Percentiles rank a stretch among this genome's conserved stretches.
Conservation (phyloP, 2,797 vertebrate species). For the Sphaeramia orbicularis region DNA sequence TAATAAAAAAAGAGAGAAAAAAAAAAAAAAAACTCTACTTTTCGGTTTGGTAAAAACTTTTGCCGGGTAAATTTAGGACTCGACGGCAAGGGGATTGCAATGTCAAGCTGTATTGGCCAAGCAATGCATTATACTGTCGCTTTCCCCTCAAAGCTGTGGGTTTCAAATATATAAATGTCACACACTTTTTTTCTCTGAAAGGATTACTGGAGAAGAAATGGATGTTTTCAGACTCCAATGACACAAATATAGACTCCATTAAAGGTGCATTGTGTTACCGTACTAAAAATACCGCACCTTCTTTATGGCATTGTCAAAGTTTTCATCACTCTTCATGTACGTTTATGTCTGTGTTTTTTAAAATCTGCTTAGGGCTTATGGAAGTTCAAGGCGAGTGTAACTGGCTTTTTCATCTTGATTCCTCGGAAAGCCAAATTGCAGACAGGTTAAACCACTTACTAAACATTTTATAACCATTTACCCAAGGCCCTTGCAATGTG, state of each 20-base stretch:
- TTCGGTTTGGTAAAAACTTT: slow-evolving; percentile 59
- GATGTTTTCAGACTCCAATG: slow-evolving; percentile 67
- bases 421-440: slow-evolving; percentile 48
- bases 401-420: slow-evolving; percentile 21
- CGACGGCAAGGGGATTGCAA: slow-evolving; percentile 69
- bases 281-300: slow-evolving; percentile 11
- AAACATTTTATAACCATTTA: slow-evolving; percentile 57
- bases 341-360: slow-evolving; percentile 22
- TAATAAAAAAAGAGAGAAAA: slow-evolving; percentile 1
- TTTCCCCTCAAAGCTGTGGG: slow-evolving; percentile 63
- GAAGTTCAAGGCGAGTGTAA: slow-evolving; percentile 44
- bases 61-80: slow-evolving; percentile 64
- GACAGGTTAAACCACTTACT: slow-evolving; percentile 56
- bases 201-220: slow-evolving; percentile 70
- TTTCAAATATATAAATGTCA: slow-evolving; percentile 78
- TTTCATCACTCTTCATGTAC: slow-evolving; percentile 28
- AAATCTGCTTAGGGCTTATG: background rate
- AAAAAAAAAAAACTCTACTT: slow-evolving; percentile 43
- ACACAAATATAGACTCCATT: slow-evolving; percentile 51
- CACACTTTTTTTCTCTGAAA: slow-evolving; percentile 68
- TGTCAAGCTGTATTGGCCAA: slow-evolving; percentile 69
- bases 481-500: slow-evolving; percentile 41
- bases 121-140: slow-evolving; percentile 69
- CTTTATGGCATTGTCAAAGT: slow-evolving; percentile 23
- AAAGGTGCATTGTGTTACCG: slow-evolving; percentile 46